Base-by-base conservation (phyloP, 2,797 vertebrate genomes). In the Microctenopoma steveboyesi region DNA sequence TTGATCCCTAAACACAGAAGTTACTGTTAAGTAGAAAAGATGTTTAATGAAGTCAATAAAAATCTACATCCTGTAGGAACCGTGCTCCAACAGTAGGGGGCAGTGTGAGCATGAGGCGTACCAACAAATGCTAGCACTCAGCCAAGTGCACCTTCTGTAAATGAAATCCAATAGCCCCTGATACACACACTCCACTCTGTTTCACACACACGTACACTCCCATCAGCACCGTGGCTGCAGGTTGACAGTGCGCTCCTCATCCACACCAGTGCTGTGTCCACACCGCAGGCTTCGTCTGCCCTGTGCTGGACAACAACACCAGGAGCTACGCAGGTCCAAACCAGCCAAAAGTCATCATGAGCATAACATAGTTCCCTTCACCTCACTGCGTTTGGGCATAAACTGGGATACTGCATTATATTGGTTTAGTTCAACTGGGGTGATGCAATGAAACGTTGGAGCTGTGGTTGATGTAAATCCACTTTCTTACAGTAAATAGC, bases 71-170 rank as follows among this genome's bases (percentile, higher is more conserved):
- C 0, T 88, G 85, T 75, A 72, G 53, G 16, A 62, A 30, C 40
- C 40, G 15, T 1, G 39, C 4, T 48, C 1, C 0, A 72, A 39
- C 90, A 87, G 69, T 66, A 90, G 91, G 73, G 82, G 86, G 67
- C 90, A 90, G 87, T 87, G 40, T 43, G 53, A 62, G 62, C 61
- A 70, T 55, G 55, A 51, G 28, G 16, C 54, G 61, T 18, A 14
- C 4, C 25, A 39, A 14, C 30, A 42, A 9, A 10, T 10, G 10
- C 30, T 1, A 13, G 4, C 22, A 64, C 1, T 25, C 7, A 37
- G 65, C 48, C 11, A 50, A 54, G 39, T 18, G 15, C 12, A 40
- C 40, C 22, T 42, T 48, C 27, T 22, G 30, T 37, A 51, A 7
- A 51, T 51, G 14, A 68, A 68, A 78, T 65, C 3, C n/a, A 54